These are phyloP conservation scores for Pachypanchax playfairii DNA, from an alignment of 2,113 vertebrate species.

Conservation along the genomic window DNA sequence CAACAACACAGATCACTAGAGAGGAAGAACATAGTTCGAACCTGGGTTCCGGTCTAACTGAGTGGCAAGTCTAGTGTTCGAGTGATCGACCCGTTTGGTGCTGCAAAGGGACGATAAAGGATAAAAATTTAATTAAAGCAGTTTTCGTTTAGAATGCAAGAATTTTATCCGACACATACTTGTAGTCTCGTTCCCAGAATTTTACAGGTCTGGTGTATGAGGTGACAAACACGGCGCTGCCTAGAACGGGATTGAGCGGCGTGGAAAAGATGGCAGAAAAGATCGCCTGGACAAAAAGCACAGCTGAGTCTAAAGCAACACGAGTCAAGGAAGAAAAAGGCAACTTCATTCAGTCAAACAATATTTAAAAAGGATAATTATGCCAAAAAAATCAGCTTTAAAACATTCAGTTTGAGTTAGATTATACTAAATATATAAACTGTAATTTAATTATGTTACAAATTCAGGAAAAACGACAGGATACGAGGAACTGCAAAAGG, in stretches of 20 bases:
- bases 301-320: conserved; percentile 84
- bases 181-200: conserved; percentile 93
- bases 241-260: conserved; percentile 88
- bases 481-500: conserved; percentile 94
- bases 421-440: neutral
- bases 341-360: neutral
- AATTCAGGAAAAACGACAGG: conserved; percentile 60
- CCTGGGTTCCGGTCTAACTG: conserved; percentile 91
- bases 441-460: neutral
- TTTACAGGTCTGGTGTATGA: conserved; percentile 90
- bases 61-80: conserved; percentile 89
- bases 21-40: conserved; percentile 27
- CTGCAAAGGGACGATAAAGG: conserved; percentile 60
- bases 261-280: conserved; percentile 90
- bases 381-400: neutral
- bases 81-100: conserved; percentile 91
- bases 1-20: neutral
- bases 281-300: conserved; percentile 89
- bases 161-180: conserved; percentile 74
- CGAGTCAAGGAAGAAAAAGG: conserved; percentile 61
- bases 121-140: conserved; percentile 2
- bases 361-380: neutral
- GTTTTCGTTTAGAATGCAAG: neutral
- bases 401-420: neutral
- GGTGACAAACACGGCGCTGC: conserved; percentile 90